A percentile compares a stretch with the other conserved stretches of the same genome.
phyloP scores from a whole-genome alignment of 2,113 vertebrate species.

The Mustela lutreola region DNA sequence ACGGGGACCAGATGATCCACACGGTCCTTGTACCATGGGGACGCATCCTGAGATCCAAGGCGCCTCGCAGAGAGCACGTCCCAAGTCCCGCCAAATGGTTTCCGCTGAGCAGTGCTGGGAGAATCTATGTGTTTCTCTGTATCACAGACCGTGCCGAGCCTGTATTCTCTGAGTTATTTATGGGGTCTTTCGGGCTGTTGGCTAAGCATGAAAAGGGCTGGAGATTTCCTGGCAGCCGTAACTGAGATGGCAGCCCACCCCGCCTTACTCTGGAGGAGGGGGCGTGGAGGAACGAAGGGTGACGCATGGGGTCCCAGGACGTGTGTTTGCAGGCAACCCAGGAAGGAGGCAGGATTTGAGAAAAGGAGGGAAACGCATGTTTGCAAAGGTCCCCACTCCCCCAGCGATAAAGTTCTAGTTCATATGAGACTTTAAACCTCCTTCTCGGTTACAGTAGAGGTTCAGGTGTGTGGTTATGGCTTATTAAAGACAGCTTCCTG shows the following conservation, averaged over 20 bases:
- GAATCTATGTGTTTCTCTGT: constrained; percentile 56
- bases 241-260: constrained; percentile 9
- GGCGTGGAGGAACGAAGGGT: background rate
- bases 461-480: fast-evolving
- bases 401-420: fast-evolving
- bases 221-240: constrained; percentile 35
- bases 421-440: fast-evolving
- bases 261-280: background rate
- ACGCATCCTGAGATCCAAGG: constrained; percentile 59
- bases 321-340: background rate
- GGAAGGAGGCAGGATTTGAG: background rate
- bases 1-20: background rate
- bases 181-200: constrained; percentile 54
- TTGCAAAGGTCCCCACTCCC: background rate
- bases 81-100: constrained; percentile 65
- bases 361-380: background rate
- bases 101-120: constrained; percentile 61
- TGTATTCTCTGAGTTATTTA: constrained; percentile 71
- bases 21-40: background rate
- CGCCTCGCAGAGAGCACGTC: background rate
- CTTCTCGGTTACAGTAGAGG: fast-evolving
- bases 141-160: constrained; percentile 60
- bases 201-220: constrained; percentile 68
- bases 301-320: fast-evolving
- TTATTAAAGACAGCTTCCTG: fast-evolving